A percentile compares a stretch with the other conserved stretches of the same genome.
Conservation (phyloP, 2,797 vertebrate species). For the Helarctos malayanus region DNA sequence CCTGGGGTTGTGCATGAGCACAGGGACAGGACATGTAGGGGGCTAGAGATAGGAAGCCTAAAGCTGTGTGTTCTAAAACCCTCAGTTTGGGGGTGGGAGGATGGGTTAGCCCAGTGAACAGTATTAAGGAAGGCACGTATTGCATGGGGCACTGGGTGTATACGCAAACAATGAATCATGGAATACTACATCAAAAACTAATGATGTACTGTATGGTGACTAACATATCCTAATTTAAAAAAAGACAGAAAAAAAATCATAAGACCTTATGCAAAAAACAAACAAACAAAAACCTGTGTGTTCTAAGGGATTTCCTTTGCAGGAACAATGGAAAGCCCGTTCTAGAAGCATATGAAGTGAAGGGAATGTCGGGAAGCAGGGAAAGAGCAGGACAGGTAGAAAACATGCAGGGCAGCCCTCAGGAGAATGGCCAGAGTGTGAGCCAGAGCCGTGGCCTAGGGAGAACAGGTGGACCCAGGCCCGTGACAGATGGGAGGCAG, state of each 20-base stretch:
- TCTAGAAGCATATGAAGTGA: background rate
- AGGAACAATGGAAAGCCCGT: background rate
- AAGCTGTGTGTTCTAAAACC: background rate
- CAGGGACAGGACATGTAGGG: fast-evolving
- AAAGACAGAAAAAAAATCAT: no score
- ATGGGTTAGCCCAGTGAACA: no score
- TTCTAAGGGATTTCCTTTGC: background rate
- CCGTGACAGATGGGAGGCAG: no score
- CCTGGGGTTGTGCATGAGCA: background rate
- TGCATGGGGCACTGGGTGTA: no score
- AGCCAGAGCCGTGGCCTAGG: background rate
- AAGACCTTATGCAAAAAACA: no score
- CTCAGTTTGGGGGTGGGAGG: no score
- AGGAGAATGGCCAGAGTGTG: background rate
- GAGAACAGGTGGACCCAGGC: fast-evolving
- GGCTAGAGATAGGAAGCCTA: background rate
- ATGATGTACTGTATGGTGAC: no score
- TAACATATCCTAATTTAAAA: no score
- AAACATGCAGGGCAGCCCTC: fast-evolving
- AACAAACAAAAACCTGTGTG: background rate
- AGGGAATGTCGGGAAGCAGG: background rate
- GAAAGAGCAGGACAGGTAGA: background rate
- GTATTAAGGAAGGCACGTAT: no score
- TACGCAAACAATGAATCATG: no score
- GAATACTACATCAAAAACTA: no score